Evolutionary conservation across 2,888 invertebrate genomes (phyloP), one percentile per base, ranked within the genome.

Genomic region (Bhutanitis thaidina): DNA sequence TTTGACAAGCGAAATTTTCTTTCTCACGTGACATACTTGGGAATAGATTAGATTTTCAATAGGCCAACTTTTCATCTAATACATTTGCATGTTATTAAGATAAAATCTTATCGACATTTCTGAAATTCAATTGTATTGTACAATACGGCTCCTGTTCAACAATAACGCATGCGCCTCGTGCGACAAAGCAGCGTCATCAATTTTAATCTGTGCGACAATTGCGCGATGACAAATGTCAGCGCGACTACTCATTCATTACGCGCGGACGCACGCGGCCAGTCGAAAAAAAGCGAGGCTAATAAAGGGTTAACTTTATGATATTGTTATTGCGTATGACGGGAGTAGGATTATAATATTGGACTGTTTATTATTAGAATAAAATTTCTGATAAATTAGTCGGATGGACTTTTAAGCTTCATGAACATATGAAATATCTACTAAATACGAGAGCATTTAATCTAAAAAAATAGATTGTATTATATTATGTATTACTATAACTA

Each of bases 141-240:
- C 78, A 84, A 74, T 74, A 71, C 68, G 56, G 63, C 66, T 65
- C 61, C 65, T 68, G 68, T 55, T 57, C 60, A 67, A 84, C 77
- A 85, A 80, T 71, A 65, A 75, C 58, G 62, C 66, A 62, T 72
- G 80, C 77, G 80, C 67, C 63, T 71, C 76, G 79, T 68, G 64
- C 72, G 74, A 84, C 85, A 85, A 88, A 81, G 83, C 78, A 74
- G 79, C 81, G 85, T 89, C 89, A 88, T 89, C 88, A 89, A 88
- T 89, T 88, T 88, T 88, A 89, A 89, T 89, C 88, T 83, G 78
- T 62, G 75, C 83, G 82, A 87, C 88, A 87, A 88, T 88, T 86
- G 88, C 83, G 71, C 87, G 85, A 82, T 87, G 89, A 88, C 88
- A 88, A 88, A 89, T 87, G 87, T 88, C 88, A 88, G 64, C 75